Base-by-base conservation (phyloP, 92 coral and sea anemone species). In the Actinostola sp. region DNA sequence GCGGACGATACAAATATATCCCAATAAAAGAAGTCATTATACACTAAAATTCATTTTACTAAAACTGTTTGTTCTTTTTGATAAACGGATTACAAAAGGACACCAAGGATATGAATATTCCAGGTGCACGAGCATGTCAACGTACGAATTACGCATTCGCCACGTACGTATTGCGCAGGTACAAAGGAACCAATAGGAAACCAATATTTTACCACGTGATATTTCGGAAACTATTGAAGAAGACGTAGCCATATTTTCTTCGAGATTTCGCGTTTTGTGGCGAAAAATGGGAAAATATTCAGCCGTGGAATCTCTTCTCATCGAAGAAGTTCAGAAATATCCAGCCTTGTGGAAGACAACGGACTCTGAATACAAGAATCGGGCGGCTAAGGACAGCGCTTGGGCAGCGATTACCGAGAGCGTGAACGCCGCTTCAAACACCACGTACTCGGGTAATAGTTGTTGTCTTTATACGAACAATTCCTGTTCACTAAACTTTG, bases 201-300 rank as follows among this genome's bases (percentile, higher is more conserved):
- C n/a, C 2, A 2, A n/a, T 3, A 57, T 27, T 8, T 8, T n/a
- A 4, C 28, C 63, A 57, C 63, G 36, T 57, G 63, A n/a, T 16
- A 57, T 57, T 28, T 27, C 63, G 63, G 63, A 57, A 57, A 19
- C 63, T 19, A 57, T 19, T 27, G 38, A 13, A 30, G 27, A 57
- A 57, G 63, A 57, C 63, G 63, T 30, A 57, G 63, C 63, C 63
- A 57, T 57, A 21, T 19, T 57, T 57, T 57, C 7, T 57, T 57
- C 21, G 10, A 57, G 13, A 1, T 3, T 10, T 19, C 3, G 16
- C 30, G 59, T 52, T 19, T 52, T 19, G 28, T 14, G 27, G 2
- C 59, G 30, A 57, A 52, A 70, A 56, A 70, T 70, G 75, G 75
- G 75, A n/a, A 70, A 70, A 51, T 70, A 70, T 70, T 49, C 75